Base-by-base conservation (phyloP, 1,140 invertebrate genomes). In the Zaprionus africanus region DNA sequence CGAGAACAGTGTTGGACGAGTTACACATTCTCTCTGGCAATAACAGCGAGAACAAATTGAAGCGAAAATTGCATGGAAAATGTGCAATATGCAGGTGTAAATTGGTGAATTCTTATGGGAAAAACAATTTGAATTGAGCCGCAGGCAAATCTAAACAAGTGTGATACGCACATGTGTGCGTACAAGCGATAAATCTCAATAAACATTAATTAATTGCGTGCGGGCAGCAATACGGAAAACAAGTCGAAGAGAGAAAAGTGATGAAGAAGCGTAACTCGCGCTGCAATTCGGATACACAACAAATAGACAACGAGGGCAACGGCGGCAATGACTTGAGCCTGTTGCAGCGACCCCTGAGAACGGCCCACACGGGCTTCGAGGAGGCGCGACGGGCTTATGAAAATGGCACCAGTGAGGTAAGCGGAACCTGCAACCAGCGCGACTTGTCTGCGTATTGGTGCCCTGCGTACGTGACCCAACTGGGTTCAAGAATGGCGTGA, bases 341-440 rank as follows among this genome's bases (percentile, higher is more conserved):
- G 53, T 92, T 96, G 56, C 93, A 95, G 76, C 95, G 95, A 83
- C 95, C 95, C 22, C 93, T 96, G 77, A 92, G 93, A 22, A 95
- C 94, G 28, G 95, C 94, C 82, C 86, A 95, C 53, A 94, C 94
- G 34, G 94, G 94, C 34, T 94, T 96, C 84, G 93, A 93, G 66
- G 95, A 96, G 79, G 94, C 95, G 5, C 93, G 94, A 41, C 93
- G 93, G 66, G 93, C 94, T 54, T 94, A 94, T 92, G 94, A 95
- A 85, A 93, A 94, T 79, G 95, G 94, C 28, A 95, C 95, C 76
- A 93, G 93, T 75, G 95, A 95, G 93, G 95, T 87, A 60, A 80
- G 73, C 58, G 31, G 60, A 41, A 41, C 31, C 9, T 34, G 31
- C 41, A 46, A 46, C 19, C 15, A 36, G 54, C 34, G 9, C 31